Evolutionary conservation across 2,797 vertebrate species (phyloP), one percentile per base, ranked within the genome.

Genomic region (Leuciscus waleckii): DNA sequence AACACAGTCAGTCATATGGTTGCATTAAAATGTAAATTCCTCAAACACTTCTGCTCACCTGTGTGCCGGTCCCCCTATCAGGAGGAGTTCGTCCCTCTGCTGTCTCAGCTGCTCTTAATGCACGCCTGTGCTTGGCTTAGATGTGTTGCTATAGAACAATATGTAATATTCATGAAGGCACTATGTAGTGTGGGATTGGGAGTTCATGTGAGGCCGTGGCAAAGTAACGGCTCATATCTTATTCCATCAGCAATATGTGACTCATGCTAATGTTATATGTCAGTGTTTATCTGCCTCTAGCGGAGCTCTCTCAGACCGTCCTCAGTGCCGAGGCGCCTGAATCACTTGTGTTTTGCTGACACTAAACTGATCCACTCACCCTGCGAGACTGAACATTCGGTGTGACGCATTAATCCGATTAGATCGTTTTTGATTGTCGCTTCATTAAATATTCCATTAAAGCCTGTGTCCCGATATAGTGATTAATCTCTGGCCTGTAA

Each of bases 91-190:
- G n/a, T 5, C 84, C 7, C 63, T 91, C 88, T 87, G 93, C 90
- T 89, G 91, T 90, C 90, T 90, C 92, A 91, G 90, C 89, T 35
- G 61, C 23, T 74, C 51, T 56, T 81, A 41, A 29, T 32, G 41
- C 81, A 26, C 6, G 63, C 2, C 70, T 39, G 39, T 35, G 39
- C 32, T 21, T 56, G 65, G 69, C 61, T 86, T 70, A 82, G 89
- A 91, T 41, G 85, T 90, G 87, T 73, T 71, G 65, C 87, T 92
- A 54, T 85, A 46, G 88, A 88, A 29, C 65, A 29, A 16, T 86
- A 92, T 94, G 91, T 91, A 87, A 89, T 90, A 94, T 93, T 92
- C 90, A 90, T 90, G 89, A 91, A 90, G 76, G 82, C 46, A 29
- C n/a, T 88, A 73, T 85, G 79, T 84, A 84, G 75, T 76, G 85